These are phyloP conservation scores for Heteropelma amictum DNA, from an alignment of 2,888 invertebrate species.

Conservation along the genomic window DNA sequence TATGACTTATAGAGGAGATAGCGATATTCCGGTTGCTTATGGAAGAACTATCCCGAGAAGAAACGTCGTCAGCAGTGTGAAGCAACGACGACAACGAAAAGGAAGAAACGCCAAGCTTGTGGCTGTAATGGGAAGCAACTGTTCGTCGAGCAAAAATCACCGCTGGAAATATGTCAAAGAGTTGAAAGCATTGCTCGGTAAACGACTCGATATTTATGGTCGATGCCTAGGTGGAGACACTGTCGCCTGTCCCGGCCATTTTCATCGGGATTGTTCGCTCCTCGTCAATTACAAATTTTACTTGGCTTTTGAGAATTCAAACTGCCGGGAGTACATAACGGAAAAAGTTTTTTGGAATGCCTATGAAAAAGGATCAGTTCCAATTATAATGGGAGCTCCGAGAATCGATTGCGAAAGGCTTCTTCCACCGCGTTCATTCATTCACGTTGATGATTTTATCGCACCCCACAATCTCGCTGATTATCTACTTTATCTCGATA, in stretches of 20 bases:
- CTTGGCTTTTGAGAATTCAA: slow-evolving; percentile 85
- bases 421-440: slow-evolving; percentile 83
- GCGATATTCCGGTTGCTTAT: slow-evolving; percentile 85
- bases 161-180: slow-evolving; percentile 80
- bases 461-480: slow-evolving; percentile 79
- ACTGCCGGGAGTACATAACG: slow-evolving; percentile 85
- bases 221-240: slow-evolving; percentile 76
- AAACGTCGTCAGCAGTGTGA: background rate
- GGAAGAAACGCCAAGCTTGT: slow-evolving; percentile 78
- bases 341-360: slow-evolving; percentile 86
- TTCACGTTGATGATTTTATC: slow-evolving; percentile 81
- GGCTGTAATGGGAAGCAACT: slow-evolving; percentile 82
- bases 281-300: slow-evolving; percentile 84
- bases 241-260: slow-evolving; percentile 84
- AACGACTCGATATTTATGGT: slow-evolving; percentile 80
- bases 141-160: slow-evolving; percentile 76
- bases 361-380: slow-evolving; percentile 82
- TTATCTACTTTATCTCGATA: slow-evolving; percentile 79
- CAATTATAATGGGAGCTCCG: slow-evolving; percentile 83
- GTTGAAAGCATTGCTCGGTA: slow-evolving; percentile 81
- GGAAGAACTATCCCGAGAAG: slow-evolving; percentile 79
- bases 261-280: slow-evolving; percentile 80
- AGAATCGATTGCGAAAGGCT: slow-evolving; percentile 77
- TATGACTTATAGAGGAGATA: slow-evolving; percentile 83
- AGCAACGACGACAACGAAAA: too few relatives aligned